Base-by-base conservation (phyloP, 2,797 vertebrate species). In the Hipposideros larvatus region DNA sequence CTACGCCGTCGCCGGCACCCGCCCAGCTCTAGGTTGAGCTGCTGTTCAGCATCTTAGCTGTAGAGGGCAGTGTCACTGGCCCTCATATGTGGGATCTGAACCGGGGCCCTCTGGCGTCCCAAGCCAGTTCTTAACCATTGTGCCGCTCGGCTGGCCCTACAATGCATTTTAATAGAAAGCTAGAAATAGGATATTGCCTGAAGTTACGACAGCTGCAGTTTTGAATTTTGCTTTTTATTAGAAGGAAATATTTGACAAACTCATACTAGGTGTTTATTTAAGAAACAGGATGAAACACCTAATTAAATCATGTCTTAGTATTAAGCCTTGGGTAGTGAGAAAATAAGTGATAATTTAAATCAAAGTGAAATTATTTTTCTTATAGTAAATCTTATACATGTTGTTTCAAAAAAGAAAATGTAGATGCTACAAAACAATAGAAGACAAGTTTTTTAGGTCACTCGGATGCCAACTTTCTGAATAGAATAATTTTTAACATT, bases 311-410 rank as follows among this genome's bases (percentile, higher is more conserved):
- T 14, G 11, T 84, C 65, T 74, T 82, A 87, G 59, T 68, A 28
- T 74, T 82, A 94, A 51, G 9, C 2, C 21, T 71, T 88, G 37
- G 37, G 1, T 6, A 59, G 9, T 90, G 53, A 26, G 68, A 31
- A 90, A 74, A 59, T 86, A 86, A 48, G 24, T 75, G 78, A 66
- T 83, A 83, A 70, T 73, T 86, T 80, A 86, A 73, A 86, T 90
- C 14, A 91, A 90, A 93, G 19, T 85, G 22, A 14, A 59, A 85
- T 61, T 57, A 41, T 55, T 93, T 95, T 95, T 96, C 31, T 43
- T 78, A 55, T 19, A 77, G 31, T 74, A 88, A 91, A 80, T 37
- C 15, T 87, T 43, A 24, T 71, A 75, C 34, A 15, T 84, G 68
- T 86, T 11, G 8, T 74, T 74, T 77, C 95, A 15, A 26, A 59